Conservation (phyloP, 2,113 vertebrate species). For the Anseranas semipalmata region DNA sequence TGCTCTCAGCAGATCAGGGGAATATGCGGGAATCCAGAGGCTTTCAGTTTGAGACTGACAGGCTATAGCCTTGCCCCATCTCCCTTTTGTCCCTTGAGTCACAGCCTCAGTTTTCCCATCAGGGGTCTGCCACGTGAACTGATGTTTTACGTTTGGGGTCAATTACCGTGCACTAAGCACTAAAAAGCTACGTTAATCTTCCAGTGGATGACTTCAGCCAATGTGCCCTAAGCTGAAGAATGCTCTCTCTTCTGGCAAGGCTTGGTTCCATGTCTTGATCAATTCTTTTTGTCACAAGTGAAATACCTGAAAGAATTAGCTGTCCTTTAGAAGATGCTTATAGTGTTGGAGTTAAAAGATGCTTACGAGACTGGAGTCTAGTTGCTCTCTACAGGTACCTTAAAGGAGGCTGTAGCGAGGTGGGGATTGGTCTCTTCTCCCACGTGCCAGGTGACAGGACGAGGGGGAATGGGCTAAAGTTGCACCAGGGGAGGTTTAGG, state of each 20-base stretch:
- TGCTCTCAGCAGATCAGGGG: background rate
- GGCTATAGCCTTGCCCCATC: accelerated
- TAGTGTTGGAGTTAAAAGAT: background rate
- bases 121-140: too few species aligned
- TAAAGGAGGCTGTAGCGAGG: too few species aligned
- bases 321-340: background rate
- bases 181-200: background rate
- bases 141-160: background rate
- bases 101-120: background rate
- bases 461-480: too few species aligned
- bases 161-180: background rate
- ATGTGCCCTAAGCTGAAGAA: background rate
- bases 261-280: background rate
- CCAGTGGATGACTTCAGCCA: background rate
- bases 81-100: background rate
- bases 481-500: too few species aligned
- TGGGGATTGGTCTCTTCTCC: too few species aligned
- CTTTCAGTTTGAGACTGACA: background rate
- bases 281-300: background rate
- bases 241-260: background rate
- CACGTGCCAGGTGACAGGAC: too few species aligned
- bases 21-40: accelerated
- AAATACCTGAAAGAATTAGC: background rate
- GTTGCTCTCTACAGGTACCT: too few species aligned
- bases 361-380: background rate